Percentiles rank a stretch among this genome's conserved stretches.
phyloP scores from a whole-genome alignment of 2,888 invertebrate species.

The Anthoptus insignis region DNA sequence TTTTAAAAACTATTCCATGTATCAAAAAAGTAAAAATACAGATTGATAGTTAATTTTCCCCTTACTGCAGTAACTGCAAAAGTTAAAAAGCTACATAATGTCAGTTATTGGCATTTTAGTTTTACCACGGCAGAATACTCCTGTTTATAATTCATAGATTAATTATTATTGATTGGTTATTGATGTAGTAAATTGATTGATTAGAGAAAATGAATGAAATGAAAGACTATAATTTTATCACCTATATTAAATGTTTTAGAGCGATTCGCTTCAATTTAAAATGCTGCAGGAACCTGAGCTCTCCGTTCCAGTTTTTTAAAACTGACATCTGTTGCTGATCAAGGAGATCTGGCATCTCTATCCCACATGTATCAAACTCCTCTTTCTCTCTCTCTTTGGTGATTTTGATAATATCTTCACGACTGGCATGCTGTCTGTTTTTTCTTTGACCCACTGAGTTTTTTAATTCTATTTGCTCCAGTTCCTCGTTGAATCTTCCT shows the following conservation, averaged over 20 bases:
- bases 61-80: too few species aligned
- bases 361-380: conserved; percentile 92
- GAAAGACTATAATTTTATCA: background rate
- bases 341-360: conserved; percentile 92
- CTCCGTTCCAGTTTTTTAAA: conserved; percentile 90
- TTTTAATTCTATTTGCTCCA: conserved; percentile 92
- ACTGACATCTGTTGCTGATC: conserved; percentile 86
- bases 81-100: too few species aligned
- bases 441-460: conserved; percentile 92
- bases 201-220: background rate
- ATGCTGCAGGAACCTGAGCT: conserved; percentile 88
- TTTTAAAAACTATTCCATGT: too few species aligned
- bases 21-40: too few species aligned
- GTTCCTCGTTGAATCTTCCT: conserved; percentile 90
- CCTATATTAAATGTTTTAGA: conserved; percentile 57
- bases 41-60: too few species aligned
- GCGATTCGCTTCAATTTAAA: conserved; percentile 88
- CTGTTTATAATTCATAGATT: too few species aligned
- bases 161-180: too few species aligned
- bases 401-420: conserved; percentile 93
- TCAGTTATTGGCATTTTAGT: too few species aligned
- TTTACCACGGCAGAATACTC: too few species aligned
- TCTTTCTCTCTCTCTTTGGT: conserved; percentile 91
- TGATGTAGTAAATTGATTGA: too few species aligned
- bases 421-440: conserved; percentile 92